Conservation (phyloP, 1,140 invertebrate genomes). For the Drosophila dunni region DNA sequence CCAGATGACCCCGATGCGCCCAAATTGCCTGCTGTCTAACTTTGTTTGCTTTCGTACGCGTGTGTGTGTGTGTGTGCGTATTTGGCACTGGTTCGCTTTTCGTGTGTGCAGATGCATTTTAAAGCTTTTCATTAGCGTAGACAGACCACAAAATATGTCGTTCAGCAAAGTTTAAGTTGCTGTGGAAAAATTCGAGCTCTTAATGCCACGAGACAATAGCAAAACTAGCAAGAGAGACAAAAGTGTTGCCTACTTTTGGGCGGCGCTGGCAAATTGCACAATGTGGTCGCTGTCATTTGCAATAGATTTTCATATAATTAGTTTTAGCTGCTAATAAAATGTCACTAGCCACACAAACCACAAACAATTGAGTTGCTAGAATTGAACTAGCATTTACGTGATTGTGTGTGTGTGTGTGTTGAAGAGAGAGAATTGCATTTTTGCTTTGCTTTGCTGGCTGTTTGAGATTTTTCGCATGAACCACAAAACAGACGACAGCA, state of each 20-base stretch:
- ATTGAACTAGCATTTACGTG: slow-evolving; percentile 6
- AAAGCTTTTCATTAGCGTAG: slow-evolving; percentile 42
- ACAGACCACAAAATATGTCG: slow-evolving; percentile 22
- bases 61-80: slow-evolving; percentile 11
- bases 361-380: slow-evolving; percentile 46
- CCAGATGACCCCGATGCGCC: slow-evolving; percentile 30
- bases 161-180: slow-evolving; percentile 28
- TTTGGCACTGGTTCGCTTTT: slow-evolving; percentile 1
- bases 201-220: slow-evolving; percentile 7
- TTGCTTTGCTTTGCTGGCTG: slow-evolving; percentile 48
- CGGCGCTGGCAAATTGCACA: slow-evolving; percentile 35
- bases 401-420: background rate
- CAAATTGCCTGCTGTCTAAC: slow-evolving; percentile 32
- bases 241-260: slow-evolving; percentile 50
- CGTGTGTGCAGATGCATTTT: slow-evolving; percentile 29
- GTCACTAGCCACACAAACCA: slow-evolving; percentile 58
- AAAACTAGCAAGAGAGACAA: background rate
- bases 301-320: slow-evolving; percentile 66
- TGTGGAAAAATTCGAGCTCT: background rate
- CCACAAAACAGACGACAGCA: slow-evolving; percentile 45
- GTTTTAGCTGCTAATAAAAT: slow-evolving; percentile 65
- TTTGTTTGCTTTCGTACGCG: slow-evolving; percentile 2
- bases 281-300: slow-evolving; percentile 50
- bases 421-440: slow-evolving; percentile 43
- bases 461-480: slow-evolving; percentile 59